phyloP scores from a whole-genome alignment of 2,113 vertebrate species.

The Serilophus lunatus region DNA sequence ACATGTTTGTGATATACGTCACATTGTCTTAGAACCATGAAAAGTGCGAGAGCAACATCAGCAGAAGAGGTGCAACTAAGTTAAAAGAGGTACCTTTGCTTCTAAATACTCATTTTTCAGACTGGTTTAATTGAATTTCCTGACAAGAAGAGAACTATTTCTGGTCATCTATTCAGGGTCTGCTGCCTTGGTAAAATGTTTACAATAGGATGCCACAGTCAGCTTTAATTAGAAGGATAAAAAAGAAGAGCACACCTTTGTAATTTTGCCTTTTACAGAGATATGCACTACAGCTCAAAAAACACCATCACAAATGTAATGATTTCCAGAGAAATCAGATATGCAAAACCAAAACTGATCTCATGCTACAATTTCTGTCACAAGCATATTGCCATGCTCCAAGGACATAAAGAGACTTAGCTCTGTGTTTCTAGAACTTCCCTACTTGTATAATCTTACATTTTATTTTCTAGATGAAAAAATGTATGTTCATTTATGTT shows the following conservation, averaged over 20 bases:
- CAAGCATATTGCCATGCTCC: not conserved
- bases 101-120: constrained; percentile 43
- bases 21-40: not conserved
- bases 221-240: constrained; percentile 42
- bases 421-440: not conserved
- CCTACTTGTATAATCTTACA: not conserved
- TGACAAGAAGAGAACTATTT: constrained; percentile 51
- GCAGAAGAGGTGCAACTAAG: constrained; percentile 25
- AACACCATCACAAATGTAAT: not conserved
- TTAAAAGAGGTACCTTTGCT: not conserved
- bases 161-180: constrained; percentile 36
- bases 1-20: not conserved
- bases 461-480: not conserved
- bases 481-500: not conserved
- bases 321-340: not conserved
- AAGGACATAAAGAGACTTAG: not conserved
- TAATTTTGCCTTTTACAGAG: constrained; percentile 12
- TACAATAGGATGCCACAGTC: not conserved
- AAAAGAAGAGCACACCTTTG: not conserved
- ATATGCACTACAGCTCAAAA: not conserved
- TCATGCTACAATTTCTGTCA: not conserved
- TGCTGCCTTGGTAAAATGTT: not conserved
- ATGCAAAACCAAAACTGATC: not conserved
- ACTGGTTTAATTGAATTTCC: constrained; percentile 61
- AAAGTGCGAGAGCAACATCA: not conserved